Evolutionary conservation across 1,140 invertebrate species (phyloP), one percentile per base, ranked within the genome.

Genomic region (Limonius californicus): DNA sequence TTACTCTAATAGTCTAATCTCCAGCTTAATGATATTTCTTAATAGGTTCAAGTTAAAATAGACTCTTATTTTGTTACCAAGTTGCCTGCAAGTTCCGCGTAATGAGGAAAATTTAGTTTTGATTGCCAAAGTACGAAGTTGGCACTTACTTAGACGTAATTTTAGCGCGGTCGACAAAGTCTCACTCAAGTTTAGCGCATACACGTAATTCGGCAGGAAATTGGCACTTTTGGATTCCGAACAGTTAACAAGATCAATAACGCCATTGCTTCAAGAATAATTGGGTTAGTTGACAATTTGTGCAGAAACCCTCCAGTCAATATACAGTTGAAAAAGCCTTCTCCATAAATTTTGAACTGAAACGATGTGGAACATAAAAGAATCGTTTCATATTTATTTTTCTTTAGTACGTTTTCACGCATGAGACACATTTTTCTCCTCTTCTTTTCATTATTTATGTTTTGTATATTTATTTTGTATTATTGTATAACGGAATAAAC

Each of bases 201-300:
- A 39, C 35, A 39, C 35, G 35, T 14, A 39, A 39, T 39, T 39
- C 35, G 35, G 35, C 35, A 39, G 35, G 35, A 39, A 39, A 39
- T 39, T 39, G 35, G 35, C 35, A 39, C 35, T 39, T 39, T 39
- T 39, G 35, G 35, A 39, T 39, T 39, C 35, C n/a, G 35, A 39
- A 39, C 35, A 14, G 2, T 39, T 39, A 39, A 39, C 35, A 12
- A 39, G n/a, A 39, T 39, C 35, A 39, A 39, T 39, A 39, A 39
- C 35, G 35, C 35, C n/a, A 39, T 39, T 39, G 35, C 35, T 12
- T 9, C 35, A 14, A 14, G 1, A 39, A 39, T 39, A 39, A 39
- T 39, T 39, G n/a, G n/a, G n/a, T 39, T 14, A 39, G 35, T 39
- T 39, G 8, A 39, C 35, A 39, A 39, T 39, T 39, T 39, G 1